phyloP scores from a whole-genome alignment of 2,113 vertebrate genomes.

The Tyrannus savana region DNA sequence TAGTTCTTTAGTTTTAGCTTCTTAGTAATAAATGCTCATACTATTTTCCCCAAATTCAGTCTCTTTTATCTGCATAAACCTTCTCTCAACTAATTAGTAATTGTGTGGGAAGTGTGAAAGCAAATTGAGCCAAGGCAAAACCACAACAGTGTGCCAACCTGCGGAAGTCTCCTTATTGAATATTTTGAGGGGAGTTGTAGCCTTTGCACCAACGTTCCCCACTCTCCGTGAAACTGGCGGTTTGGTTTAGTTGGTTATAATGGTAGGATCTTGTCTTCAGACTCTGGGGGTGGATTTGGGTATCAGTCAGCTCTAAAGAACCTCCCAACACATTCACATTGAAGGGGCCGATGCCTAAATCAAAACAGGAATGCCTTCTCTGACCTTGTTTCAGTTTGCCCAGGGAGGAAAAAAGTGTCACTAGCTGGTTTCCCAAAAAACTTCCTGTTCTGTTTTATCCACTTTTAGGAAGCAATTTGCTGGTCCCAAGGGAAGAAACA shows the following conservation, averaged over 20 bases:
- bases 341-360: not conserved
- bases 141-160: not conserved
- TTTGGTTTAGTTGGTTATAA: not conserved
- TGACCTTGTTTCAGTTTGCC: not conserved
- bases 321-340: not conserved
- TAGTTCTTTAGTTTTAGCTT: too few species aligned
- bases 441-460: not conserved
- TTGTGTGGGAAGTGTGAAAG: too few species aligned
- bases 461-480: not conserved
- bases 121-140: too few species aligned
- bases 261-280: not conserved
- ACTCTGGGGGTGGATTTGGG: not conserved
- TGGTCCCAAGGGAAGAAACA: not conserved
- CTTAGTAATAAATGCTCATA: too few species aligned
- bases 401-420: not conserved
- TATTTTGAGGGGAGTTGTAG: not conserved
- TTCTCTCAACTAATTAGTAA: too few species aligned
- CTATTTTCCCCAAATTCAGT: too few species aligned
- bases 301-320: not conserved
- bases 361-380: not conserved
- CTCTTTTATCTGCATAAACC: too few species aligned
- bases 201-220: fast-evolving
- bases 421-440: not conserved
- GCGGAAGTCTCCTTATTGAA: not conserved
- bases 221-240: fast-evolving